These are phyloP conservation scores for Ibycter americanus DNA, from an alignment of 2,797 vertebrate genomes.

Conservation along the genomic window DNA sequence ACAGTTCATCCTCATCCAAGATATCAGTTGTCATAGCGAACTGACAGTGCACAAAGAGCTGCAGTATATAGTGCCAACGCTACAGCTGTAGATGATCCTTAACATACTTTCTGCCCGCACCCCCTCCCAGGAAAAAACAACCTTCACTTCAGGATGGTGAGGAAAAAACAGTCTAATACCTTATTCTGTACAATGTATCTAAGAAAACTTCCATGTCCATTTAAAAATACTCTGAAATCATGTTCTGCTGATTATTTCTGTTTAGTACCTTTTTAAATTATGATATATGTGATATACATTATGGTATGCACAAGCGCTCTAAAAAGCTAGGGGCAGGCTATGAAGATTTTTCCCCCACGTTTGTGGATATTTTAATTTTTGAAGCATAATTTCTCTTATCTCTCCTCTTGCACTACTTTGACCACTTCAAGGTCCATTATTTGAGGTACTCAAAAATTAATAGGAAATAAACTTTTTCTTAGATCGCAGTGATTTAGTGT, in stretches of 20 bases:
- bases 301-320: background rate
- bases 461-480: background rate
- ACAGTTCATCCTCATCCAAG: conserved; percentile 3
- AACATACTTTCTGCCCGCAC: background rate
- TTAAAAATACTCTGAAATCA: background rate
- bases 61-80: background rate
- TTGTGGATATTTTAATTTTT: background rate
- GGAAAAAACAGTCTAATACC: background rate
- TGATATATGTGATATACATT: background rate
- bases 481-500: background rate
- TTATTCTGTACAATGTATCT: background rate
- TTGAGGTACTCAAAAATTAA: background rate
- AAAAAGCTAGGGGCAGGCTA: background rate
- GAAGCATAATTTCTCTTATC: background rate
- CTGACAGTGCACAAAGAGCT: background rate
- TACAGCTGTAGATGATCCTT: background rate
- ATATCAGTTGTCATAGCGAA: background rate
- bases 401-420: background rate
- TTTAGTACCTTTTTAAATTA: background rate
- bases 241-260: background rate
- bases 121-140: background rate
- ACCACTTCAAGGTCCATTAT: background rate
- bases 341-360: background rate
- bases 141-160: background rate
- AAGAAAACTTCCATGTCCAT: background rate